phyloP scores from a whole-genome alignment of 30 jellyfish, hydroid and myxozoan species.

The Mastigias papua region DNA sequence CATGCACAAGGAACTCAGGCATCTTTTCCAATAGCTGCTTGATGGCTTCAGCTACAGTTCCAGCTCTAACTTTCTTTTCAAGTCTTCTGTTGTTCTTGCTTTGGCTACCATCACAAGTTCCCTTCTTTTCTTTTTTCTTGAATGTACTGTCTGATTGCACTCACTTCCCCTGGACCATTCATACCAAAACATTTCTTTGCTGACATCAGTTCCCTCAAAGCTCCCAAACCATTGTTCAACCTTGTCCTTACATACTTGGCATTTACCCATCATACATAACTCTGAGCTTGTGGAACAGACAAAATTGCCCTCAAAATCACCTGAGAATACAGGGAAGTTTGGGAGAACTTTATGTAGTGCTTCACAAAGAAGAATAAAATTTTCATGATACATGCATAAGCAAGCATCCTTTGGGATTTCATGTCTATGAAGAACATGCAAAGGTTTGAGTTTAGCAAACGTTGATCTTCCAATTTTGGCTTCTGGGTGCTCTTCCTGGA shows the following conservation, averaged over 20 bases:
- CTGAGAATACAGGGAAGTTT: conserved; percentile 62
- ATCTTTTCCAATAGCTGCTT: conserved; percentile 25
- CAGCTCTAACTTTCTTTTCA: conserved; percentile 37
- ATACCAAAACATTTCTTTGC: conserved; percentile 20
- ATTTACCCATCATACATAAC: conserved; percentile 56
- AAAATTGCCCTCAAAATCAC: conserved; percentile 58
- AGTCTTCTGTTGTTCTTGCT: too few species aligned
- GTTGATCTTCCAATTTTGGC: conserved; percentile 10
- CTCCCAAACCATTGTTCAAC: neutral
- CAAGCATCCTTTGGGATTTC: conserved; percentile 45
- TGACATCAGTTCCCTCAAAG: neutral
- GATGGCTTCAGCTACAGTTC: conserved; percentile 73
- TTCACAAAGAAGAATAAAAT: conserved; percentile 32
- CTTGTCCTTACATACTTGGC: conserved; percentile 19
- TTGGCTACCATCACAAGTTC: conserved; percentile 2
- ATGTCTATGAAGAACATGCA: conserved; percentile 46
- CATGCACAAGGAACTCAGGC: conserved; percentile 66
- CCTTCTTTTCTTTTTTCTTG: conserved; percentile 17
- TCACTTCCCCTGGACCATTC: conserved; percentile 20
- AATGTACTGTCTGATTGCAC: neutral
- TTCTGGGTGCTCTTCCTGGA: conserved; percentile 7
- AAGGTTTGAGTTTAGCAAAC: conserved; percentile 27
- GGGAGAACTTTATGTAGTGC: conserved; percentile 65
- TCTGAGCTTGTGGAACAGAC: conserved; percentile 67
- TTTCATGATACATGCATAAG: neutral